Conservation (phyloP, 2,113 vertebrate genomes). For the Maccullochella peelii region DNA sequence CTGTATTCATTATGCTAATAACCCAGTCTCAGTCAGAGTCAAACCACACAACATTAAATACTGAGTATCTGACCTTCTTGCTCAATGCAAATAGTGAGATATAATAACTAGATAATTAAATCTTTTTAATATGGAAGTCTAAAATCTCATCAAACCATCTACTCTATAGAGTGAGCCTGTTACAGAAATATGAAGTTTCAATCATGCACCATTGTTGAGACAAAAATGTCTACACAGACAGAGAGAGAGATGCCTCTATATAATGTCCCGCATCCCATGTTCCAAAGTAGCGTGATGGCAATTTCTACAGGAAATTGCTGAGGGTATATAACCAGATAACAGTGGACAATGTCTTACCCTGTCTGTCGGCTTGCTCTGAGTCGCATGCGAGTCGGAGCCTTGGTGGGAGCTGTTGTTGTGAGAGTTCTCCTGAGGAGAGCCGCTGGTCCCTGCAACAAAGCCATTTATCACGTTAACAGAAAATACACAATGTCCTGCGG, state of each 20-base stretch:
- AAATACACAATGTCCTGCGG: constrained; percentile 6
- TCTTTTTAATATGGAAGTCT: constrained; percentile 1
- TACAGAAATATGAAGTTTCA: not conserved
- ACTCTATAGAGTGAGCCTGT: not conserved
- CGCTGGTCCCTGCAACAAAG: constrained; percentile 92
- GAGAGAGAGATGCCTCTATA: constrained; percentile 4
- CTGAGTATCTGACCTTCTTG: not conserved
- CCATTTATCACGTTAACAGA: constrained; percentile 19
- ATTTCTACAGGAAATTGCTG: constrained; percentile 7
- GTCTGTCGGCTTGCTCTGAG: constrained; percentile 95
- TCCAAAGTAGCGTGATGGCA: constrained; percentile 12
- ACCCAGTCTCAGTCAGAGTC: not conserved
- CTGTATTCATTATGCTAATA: not conserved
- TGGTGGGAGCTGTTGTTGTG: constrained; percentile 97
- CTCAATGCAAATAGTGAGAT: not conserved
- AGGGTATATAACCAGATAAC: constrained; percentile 27
- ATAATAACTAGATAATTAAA: not conserved
- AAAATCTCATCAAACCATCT: constrained; percentile 10
- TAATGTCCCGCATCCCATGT: not conserved
- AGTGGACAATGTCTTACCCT: constrained; percentile 86
- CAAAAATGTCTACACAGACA: not conserved
- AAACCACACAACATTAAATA: not conserved
- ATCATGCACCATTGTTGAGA: not conserved
- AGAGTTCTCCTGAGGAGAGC: constrained; percentile 97
- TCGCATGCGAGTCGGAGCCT: constrained; percentile 93